A percentile compares a stretch with the other conserved stretches of the same genome.
These are phyloP conservation scores for Typhlichthys eigenmanni DNA, from an alignment of 2,797 vertebrate genomes.

Conservation along the genomic window DNA sequence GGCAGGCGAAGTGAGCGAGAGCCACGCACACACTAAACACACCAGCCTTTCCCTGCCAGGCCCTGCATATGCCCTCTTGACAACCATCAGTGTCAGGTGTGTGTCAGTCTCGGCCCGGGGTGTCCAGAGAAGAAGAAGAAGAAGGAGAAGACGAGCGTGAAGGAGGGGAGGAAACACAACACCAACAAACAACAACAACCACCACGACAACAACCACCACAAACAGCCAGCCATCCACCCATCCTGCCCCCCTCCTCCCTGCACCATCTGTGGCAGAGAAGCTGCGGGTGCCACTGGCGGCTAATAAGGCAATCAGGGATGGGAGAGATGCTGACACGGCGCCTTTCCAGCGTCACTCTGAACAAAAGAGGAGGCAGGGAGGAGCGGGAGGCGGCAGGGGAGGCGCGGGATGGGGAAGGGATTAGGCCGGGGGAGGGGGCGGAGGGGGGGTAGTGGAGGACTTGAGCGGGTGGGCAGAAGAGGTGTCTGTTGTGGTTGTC, in stretches of 20 bases:
- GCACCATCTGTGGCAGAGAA: constrained; percentile 81
- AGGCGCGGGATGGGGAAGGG: constrained; percentile 32
- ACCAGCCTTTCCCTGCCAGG: constrained; percentile 55
- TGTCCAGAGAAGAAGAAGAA: constrained; percentile 80
- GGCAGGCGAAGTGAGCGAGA: constrained; percentile 61
- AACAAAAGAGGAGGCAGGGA: constrained; percentile 77
- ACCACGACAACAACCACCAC: constrained; percentile 5
- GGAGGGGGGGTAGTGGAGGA: constrained; percentile 20
- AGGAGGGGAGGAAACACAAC: constrained; percentile 48
- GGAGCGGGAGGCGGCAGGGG: constrained; percentile 56
- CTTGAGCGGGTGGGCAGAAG: neutral
- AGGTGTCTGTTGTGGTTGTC: constrained; percentile 82
- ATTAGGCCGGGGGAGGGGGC: constrained; percentile 61
- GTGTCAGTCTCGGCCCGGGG: constrained; percentile 73
- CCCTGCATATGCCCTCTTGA: constrained; percentile 68
- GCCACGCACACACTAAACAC: constrained; percentile 43
- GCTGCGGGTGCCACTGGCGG: constrained; percentile 79
- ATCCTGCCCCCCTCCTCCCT: constrained; percentile 28
- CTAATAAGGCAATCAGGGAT: constrained; percentile 87
- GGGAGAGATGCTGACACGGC: constrained; percentile 83
- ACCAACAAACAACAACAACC: constrained; percentile 32
- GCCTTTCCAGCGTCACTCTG: constrained; percentile 79
- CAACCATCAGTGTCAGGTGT: constrained; percentile 76
- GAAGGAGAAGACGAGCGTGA: constrained; percentile 57
- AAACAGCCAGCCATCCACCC: constrained; percentile 45